phyloP scores from a whole-genome alignment of 2,888 invertebrate genomes.

The Drosophila tripunctata region DNA sequence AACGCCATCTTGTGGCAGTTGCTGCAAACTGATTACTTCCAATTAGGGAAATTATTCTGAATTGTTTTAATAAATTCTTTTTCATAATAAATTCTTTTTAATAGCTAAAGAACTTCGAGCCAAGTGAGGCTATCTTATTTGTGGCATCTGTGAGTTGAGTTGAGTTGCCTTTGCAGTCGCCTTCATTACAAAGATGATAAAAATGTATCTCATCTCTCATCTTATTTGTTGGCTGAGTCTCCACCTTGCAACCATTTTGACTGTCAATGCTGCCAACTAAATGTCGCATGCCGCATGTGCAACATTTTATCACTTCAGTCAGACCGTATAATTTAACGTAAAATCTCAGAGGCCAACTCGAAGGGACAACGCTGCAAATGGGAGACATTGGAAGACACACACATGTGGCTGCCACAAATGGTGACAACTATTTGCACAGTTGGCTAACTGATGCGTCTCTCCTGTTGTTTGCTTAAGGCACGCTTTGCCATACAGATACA shows the following conservation, averaged over 20 bases:
- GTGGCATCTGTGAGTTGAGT: conserved; percentile 18
- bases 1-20: conserved; percentile 24
- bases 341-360: conserved; percentile 67
- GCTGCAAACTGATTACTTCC: not conserved
- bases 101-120: conserved; percentile 3
- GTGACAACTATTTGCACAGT: conserved; percentile 76
- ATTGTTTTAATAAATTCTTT: not conserved
- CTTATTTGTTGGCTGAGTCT: conserved; percentile 2
- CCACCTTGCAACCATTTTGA: conserved; percentile 35
- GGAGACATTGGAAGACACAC: conserved; percentile 10
- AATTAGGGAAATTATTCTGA: conserved; percentile 1
- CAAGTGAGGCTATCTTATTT: conserved; percentile 19
- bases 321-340: conserved; percentile 84
- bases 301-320: conserved; percentile 82
- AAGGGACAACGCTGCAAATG: conserved; percentile 2
- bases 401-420: conserved; percentile 68
- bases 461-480: conserved; percentile 44
- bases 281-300: conserved; percentile 64
- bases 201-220: conserved; percentile 35
- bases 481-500: conserved; percentile 22
- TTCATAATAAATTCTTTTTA: not conserved
- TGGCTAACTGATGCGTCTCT: conserved; percentile 54
- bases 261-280: conserved; percentile 54
- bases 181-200: conserved; percentile 39
- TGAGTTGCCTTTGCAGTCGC: conserved; percentile 17